These are phyloP conservation scores for Melanotaenia duboulayi DNA, from an alignment of 2,113 vertebrate species.

Conservation along the genomic window DNA sequence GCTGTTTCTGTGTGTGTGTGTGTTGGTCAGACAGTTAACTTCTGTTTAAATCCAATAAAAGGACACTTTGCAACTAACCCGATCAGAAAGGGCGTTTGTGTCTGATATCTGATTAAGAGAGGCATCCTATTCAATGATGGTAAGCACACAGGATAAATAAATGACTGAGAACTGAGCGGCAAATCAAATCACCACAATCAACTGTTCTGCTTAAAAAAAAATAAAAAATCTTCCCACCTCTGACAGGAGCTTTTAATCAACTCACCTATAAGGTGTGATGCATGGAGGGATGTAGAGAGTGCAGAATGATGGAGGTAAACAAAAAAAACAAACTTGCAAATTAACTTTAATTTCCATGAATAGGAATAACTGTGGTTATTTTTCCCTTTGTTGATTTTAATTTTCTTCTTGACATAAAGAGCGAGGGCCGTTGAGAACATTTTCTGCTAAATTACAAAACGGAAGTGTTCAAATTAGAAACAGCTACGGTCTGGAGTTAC, in stretches of 20 bases:
- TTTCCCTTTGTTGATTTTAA: slow-evolving; percentile 1
- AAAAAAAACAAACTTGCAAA: slow-evolving; percentile 1
- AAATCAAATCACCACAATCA: slow-evolving; percentile 68
- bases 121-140: slow-evolving; percentile 68
- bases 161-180: slow-evolving; percentile 46
- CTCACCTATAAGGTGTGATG: slow-evolving; percentile 10
- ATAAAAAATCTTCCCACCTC: slow-evolving; percentile 45
- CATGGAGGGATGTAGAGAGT: neutral
- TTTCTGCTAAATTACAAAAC: slow-evolving; percentile 29
- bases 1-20: neutral
- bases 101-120: slow-evolving; percentile 66
- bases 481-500: slow-evolving; percentile 5
- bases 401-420: neutral
- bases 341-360: neutral
- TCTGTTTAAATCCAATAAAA: slow-evolving; percentile 59
- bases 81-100: slow-evolving; percentile 27
- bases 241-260: slow-evolving; percentile 65
- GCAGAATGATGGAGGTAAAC: neutral
- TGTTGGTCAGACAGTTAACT: slow-evolving; percentile 22
- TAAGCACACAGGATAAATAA: slow-evolving; percentile 62
- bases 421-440: neutral
- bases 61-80: slow-evolving; percentile 42
- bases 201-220: slow-evolving; percentile 31
- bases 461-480: slow-evolving; percentile 40
- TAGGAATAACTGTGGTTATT: neutral